A percentile compares a stretch with the other conserved stretches of the same genome.
These are phyloP conservation scores for Trididemnum clinides DNA, from an alignment of 23 tunicate species.

Conservation along the genomic window DNA sequence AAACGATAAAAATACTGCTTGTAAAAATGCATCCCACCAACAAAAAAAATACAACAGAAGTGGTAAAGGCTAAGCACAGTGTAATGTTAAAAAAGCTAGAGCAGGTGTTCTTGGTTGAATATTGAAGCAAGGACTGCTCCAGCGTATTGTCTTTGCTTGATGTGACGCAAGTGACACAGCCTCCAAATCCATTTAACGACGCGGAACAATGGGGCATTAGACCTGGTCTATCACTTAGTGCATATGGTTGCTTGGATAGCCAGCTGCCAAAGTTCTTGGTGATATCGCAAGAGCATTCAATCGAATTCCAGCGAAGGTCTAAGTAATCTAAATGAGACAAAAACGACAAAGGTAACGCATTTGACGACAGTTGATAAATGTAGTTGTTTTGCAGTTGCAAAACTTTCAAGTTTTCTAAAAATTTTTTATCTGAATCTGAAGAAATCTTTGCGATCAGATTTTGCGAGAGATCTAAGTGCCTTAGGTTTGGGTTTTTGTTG, in stretches of 20 bases:
- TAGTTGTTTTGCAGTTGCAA: conserved; percentile 15
- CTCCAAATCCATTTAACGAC: neutral
- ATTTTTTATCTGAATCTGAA: neutral
- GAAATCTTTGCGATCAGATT: neutral
- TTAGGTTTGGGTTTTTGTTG: neutral
- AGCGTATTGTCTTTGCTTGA: neutral
- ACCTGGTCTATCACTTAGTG: neutral
- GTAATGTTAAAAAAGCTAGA: neutral
- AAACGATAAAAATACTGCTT: neutral
- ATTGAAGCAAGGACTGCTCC: neutral
- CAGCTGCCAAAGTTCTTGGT: neutral
- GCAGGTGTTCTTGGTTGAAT: neutral
- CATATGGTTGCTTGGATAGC: neutral
- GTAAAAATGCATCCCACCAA: neutral
- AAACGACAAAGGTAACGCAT: neutral
- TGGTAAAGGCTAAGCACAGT: too few species aligned
- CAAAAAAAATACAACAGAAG: neutral
- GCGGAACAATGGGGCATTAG: neutral
- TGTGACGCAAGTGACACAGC: neutral
- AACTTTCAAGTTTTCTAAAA: neutral
- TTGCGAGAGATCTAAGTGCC: neutral
- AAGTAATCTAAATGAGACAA: neutral
- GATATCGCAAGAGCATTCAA: conserved; percentile 5
- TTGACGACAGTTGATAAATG: neutral
- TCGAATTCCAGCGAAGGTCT: conserved; percentile 2